A percentile compares a stretch with the other conserved stretches of the same genome.
These are phyloP conservation scores for Drosophila mettleri DNA, from an alignment of 2,888 invertebrate species.

Conservation along the genomic window DNA sequence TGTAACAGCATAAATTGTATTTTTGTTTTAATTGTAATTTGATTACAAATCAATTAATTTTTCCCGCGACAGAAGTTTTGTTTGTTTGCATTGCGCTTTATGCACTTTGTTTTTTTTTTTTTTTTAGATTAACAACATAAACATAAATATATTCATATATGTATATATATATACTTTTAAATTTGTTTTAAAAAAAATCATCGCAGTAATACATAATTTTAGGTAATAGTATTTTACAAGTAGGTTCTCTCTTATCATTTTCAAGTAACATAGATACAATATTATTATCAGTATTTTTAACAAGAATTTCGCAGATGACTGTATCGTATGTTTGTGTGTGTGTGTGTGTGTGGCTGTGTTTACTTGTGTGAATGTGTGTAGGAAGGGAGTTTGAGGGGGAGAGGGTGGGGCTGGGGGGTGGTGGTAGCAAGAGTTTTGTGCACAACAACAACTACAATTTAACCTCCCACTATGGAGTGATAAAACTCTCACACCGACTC, in stretches of 20 bases:
- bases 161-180: conserved; percentile 66
- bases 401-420: conserved; percentile 58
- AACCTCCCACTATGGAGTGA: conserved; percentile 78
- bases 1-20: conserved; percentile 45
- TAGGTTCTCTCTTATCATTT: conserved; percentile 59
- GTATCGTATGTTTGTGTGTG: conserved; percentile 36
- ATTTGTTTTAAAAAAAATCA: conserved; percentile 71
- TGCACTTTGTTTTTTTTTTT: conserved; percentile 42
- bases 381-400: conserved; percentile 62
- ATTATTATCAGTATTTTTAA: conserved; percentile 71
- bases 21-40: conserved; percentile 71
- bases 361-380: conserved; percentile 34
- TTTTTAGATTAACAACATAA: conserved; percentile 77
- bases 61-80: conserved; percentile 41
- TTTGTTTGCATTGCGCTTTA: conserved; percentile 41
- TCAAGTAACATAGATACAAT: conserved; percentile 70
- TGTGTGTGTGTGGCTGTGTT: conserved; percentile 22
- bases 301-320: conserved; percentile 74
- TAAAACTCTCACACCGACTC: conserved; percentile 81
- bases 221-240: conserved; percentile 76
- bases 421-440: conserved; percentile 78
- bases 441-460: conserved; percentile 81
- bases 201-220: conserved; percentile 68
- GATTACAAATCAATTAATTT: conserved; percentile 70
- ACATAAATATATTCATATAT: conserved; percentile 71